These are phyloP conservation scores for Diplosoma virens DNA, from an alignment of 23 tunicate genomes.

Conservation along the genomic window DNA sequence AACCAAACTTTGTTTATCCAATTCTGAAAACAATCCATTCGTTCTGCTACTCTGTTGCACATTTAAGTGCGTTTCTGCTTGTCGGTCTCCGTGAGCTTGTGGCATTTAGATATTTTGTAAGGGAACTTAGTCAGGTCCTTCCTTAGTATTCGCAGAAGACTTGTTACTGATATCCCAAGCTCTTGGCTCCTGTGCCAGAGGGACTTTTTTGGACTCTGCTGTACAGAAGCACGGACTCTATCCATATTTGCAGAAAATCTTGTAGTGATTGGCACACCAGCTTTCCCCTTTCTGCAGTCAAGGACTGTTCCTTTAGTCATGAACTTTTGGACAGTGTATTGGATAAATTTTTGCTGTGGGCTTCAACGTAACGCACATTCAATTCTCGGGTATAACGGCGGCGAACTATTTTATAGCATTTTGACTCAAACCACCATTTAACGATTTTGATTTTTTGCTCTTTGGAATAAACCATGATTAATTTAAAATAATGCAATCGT, in stretches of 20 bases:
- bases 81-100: neutral
- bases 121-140: constrained; percentile 7
- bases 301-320: constrained; percentile 7
- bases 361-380: neutral
- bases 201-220: neutral
- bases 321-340: constrained; percentile 21
- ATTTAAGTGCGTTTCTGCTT: neutral
- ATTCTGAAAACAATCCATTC: neutral
- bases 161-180: constrained; percentile 3
- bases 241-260: neutral
- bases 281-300: constrained; percentile 27
- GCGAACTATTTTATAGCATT: constrained; percentile 6
- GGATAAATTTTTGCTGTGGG: neutral
- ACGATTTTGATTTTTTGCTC: neutral
- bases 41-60: neutral
- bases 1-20: constrained; percentile 1
- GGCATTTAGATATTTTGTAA: neutral
- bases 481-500: constrained; percentile 2
- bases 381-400: neutral
- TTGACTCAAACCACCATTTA: constrained; percentile 4
- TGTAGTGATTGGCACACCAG: constrained; percentile 21
- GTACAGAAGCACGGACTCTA: constrained; percentile 10
- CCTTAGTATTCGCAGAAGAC: neutral
- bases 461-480: constrained; percentile 4
- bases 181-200: constrained; percentile 1